Evolutionary conservation across 1,140 invertebrate species (phyloP), one percentile per base, ranked within the genome.

Genomic region (Chlorops oryzae): DNA sequence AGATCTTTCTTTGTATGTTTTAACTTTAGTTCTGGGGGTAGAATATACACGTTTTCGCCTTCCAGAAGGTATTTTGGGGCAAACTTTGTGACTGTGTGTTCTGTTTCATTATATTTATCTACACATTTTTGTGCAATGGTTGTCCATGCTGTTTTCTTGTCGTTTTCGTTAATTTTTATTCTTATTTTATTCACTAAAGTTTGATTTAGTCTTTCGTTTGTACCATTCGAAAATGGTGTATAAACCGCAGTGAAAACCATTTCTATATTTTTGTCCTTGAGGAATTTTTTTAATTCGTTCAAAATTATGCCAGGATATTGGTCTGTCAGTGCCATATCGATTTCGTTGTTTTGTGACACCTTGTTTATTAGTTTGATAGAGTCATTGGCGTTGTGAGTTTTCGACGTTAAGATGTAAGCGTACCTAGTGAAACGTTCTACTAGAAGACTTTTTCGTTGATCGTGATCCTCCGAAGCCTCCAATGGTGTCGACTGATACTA

Each of bases 291-390:
- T 27, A 66, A 72, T 56, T 67, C 59, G 44, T 54, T 64, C 15
- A 62, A 67, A 50, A 67, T 69, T 46, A 70, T 58, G 2, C 62
- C 68, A 1, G 60, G 57, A 44, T 72, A 71, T 58, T 71, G 65
- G 51, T 70, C 70, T 15, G 65, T 55, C 1, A 73, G 21, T 9
- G 70, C n/a, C 28, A 63, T 57, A 5, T 42, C 55, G 46, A 72
- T 70, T 10, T 60, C 53, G 6, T 35, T 10, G 7, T 20, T 3
- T 34, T 50, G 5, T 37, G 15, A 6, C 10, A 50, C 15, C 5
- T 66, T 54, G 50, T 70, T 13, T 35, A 70, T 27, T 59, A 73
- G 42, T 59, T 69, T 70, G 5, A 74, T 62, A 40, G 72, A 73
- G 52, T 69, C 70, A 45, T 45, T 57, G 22, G 62, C 48, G 35